Evolutionary conservation across 2,797 vertebrate genomes (phyloP).

Genomic region (Oreonectes daqikongensis): DNA sequence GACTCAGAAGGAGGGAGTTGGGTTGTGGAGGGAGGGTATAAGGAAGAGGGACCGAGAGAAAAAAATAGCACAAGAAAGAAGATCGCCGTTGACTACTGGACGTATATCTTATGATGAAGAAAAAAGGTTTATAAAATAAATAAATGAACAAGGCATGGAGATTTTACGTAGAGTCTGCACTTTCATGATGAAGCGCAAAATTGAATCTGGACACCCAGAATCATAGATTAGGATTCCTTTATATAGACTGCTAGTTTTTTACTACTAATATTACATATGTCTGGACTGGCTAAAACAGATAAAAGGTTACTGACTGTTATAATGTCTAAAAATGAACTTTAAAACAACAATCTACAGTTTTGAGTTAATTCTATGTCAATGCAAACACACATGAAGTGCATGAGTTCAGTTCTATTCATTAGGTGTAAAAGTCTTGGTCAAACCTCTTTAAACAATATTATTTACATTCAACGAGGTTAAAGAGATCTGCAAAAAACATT

Average conservation of each 20-base stretch:
- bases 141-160: not conserved
- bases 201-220: not conserved
- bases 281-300: not conserved
- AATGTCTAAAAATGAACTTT: not conserved
- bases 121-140: not conserved
- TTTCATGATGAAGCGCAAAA: not conserved
- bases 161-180: not conserved
- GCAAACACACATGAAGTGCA: not conserved
- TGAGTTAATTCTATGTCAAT: not conserved
- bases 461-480: no score
- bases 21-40: slow-evolving; percentile 34
- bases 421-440: not conserved
- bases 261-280: no score
- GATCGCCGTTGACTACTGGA: slow-evolving; percentile 19
- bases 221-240: not conserved
- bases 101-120: not conserved
- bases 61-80: slow-evolving; percentile 35
- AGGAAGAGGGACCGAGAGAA: slow-evolving; percentile 25
- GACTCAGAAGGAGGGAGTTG: slow-evolving; percentile 49
- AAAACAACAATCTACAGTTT: not conserved
- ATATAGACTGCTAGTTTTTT: not conserved
- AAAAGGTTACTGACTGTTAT: not conserved
- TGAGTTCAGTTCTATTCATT: not conserved
- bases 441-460: no score
- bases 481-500: not conserved